Base-by-base conservation (phyloP, 2,797 vertebrate genomes). In the Cynopterus sphinx region DNA sequence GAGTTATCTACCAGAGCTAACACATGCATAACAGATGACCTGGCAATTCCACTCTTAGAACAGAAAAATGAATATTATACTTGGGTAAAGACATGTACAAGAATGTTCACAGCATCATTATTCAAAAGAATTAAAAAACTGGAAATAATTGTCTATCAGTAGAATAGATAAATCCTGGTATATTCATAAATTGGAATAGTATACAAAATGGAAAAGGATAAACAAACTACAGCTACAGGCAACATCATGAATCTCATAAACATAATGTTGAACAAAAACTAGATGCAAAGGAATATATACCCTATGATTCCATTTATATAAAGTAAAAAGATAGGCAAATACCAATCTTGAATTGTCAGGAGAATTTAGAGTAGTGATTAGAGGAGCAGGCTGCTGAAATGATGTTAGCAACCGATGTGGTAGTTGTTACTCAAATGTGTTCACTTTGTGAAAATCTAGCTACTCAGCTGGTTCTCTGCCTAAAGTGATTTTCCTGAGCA, bases 91-190 rank as follows among this genome's bases (percentile, higher is more conserved):
- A 82, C 21, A 94, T 46, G 11, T 83, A 68, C 3, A 89, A 75
- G 61, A 92, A 96, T 41, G 43, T 89, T 21, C 53, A 79, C 1
- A 51, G 17, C 13, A 79, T 78, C 65, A 67, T 75, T 74, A 75
- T 79, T 89, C 53, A 49, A 96, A 92, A 73, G 39, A 65, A 81
- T 85, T 59, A 79, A 93, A 93, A 61, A 82, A 41, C 21, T 43
- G 7, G 28, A 96, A 96, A 75, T 22, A 84, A 73, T 16, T 78
- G 46, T 88, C 61, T 51, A 83, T 70, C 57, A 67, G 43, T 26
- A 79, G 74, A 74, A 65, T 1, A 73, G 11, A 67, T 68, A 55
- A 86, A 89, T 65, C 63, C 63, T 59, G 33, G 12, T 49, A 87
- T 55, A 68, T 31, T 26, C 70, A 91, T 57, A 65, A 91, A 87